phyloP scores from a whole-genome alignment of 1,140 invertebrate genomes.

The Drosophila pseudoobscura region DNA sequence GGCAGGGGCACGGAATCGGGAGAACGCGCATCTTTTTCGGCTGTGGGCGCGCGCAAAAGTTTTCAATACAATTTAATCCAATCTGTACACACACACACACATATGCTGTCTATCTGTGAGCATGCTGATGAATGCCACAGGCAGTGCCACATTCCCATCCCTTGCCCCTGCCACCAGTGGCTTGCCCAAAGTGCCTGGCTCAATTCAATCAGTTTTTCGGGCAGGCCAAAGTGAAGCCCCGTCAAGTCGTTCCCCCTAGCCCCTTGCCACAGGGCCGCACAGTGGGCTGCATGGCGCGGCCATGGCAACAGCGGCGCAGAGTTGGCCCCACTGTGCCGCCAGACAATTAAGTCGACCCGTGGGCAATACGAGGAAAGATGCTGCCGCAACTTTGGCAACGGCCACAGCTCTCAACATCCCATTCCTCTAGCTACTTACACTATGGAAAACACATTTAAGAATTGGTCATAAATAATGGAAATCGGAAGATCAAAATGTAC shows the following conservation, averaged over 20 bases:
- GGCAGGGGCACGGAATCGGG: not conserved
- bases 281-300: conserved; percentile 4
- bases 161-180: not conserved
- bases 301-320: too few species aligned
- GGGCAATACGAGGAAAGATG: conserved; percentile 43
- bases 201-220: conserved; percentile 40
- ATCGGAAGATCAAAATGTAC: too few species aligned
- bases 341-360: conserved; percentile 52
- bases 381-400: conserved; percentile 38
- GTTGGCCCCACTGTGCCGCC: conserved; percentile 36
- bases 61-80: conserved; percentile 74
- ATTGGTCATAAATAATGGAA: too few species aligned
- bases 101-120: conserved; percentile 5
- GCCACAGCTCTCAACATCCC: too few species aligned
- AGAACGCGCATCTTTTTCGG: conserved; percentile 26
- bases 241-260: not conserved
- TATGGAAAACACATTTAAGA: too few species aligned
- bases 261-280: not conserved
- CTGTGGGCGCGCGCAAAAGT: conserved; percentile 42
- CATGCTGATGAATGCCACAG: conserved; percentile 10
- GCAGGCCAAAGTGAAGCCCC: conserved; percentile 17
- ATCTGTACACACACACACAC: conserved; percentile 31
- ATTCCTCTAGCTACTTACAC: too few species aligned
- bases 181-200: conserved; percentile 35
- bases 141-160: not conserved